These are phyloP conservation scores for Melanophora roralis DNA, from an alignment of 2,888 invertebrate species.

Conservation along the genomic window DNA sequence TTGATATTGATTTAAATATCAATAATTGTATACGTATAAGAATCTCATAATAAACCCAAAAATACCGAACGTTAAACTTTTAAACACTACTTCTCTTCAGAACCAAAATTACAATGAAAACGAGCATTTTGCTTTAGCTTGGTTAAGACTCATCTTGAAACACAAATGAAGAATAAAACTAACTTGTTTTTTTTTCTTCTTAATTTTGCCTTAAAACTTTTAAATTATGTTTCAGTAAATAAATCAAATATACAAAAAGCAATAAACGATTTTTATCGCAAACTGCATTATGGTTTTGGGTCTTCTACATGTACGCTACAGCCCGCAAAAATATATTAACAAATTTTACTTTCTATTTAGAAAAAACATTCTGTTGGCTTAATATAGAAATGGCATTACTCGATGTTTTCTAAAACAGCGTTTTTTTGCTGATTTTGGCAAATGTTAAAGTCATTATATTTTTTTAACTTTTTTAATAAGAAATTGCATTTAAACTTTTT, in stretches of 20 bases:
- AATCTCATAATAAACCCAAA: constrained; percentile 11
- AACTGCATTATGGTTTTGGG: constrained; percentile 12
- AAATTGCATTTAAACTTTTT: too few relatives aligned
- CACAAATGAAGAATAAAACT: constrained; percentile 12
- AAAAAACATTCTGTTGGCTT: too few relatives aligned
- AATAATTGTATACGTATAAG: constrained; percentile 24
- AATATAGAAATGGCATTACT: too few relatives aligned
- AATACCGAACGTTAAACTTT: constrained; percentile 13
- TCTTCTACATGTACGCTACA: constrained; percentile 28
- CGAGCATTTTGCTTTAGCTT: constrained; percentile 33
- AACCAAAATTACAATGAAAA: constrained; percentile 49
- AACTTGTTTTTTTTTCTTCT: constrained; percentile 21
- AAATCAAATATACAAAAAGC: constrained; percentile 21
- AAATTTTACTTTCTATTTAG: too few relatives aligned
- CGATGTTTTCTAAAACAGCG: too few relatives aligned
- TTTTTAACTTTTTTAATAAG: too few relatives aligned
- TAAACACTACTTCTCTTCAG: constrained; percentile 44
- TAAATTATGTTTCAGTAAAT: constrained; percentile 44
- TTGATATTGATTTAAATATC: constrained; percentile 1
- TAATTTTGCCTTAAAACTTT: constrained; percentile 32
- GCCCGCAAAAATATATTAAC: too few relatives aligned
- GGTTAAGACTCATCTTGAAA: constrained; percentile 30
- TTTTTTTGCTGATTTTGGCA: too few relatives aligned
- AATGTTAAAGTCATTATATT: too few relatives aligned
- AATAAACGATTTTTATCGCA: constrained; percentile 1